Evolutionary conservation across 2,113 vertebrate genomes (phyloP).

Genomic region (Aramus guarauna): DNA sequence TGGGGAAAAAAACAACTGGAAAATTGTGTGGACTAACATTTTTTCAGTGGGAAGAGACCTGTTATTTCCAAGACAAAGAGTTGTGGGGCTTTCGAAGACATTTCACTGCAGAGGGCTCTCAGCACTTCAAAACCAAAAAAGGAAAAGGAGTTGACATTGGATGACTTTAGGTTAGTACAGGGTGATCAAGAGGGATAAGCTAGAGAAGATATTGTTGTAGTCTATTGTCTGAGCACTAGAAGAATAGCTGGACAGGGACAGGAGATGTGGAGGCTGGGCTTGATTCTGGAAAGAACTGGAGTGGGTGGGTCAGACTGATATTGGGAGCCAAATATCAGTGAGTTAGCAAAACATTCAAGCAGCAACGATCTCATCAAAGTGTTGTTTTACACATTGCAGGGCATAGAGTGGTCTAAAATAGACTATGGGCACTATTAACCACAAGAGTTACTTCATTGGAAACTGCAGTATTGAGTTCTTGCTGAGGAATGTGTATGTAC

Average conservation of each 20-base stretch:
- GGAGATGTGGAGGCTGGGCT: neutral
- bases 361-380: neutral
- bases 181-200: neutral
- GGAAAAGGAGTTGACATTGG: neutral
- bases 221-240: neutral
- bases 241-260: neutral
- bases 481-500: neutral
- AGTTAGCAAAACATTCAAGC: neutral
- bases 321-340: neutral
- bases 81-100: rapidly evolving
- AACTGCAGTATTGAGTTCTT: neutral
- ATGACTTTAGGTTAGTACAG: neutral
- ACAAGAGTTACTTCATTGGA: neutral
- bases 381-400: neutral
- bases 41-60: neutral
- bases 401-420: neutral
- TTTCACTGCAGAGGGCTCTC: neutral
- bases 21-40: neutral
- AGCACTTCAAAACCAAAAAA: neutral
- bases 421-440: neutral
- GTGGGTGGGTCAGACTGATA: neutral
- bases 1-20: neutral
- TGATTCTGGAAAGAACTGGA: neutral
- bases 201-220: neutral
- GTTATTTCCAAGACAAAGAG: neutral